phyloP scores from a whole-genome alignment of 2,113 vertebrate genomes.

The Dipodomys stephensi region DNA sequence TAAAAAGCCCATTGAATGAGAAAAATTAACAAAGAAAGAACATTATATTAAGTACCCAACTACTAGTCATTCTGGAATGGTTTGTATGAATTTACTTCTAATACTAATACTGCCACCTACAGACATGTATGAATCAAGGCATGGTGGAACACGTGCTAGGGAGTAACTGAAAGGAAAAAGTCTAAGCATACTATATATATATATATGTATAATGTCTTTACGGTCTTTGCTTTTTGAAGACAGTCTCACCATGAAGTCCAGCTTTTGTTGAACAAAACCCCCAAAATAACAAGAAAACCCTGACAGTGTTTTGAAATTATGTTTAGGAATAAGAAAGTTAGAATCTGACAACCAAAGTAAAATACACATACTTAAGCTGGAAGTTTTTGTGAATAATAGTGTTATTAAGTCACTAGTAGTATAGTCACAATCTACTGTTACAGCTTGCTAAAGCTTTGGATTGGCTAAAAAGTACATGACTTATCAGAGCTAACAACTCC shows the following conservation, averaged over 20 bases:
- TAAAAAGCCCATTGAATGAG: constrained; percentile 45
- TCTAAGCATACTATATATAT: not conserved
- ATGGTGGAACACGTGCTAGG: not conserved
- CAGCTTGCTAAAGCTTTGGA: not conserved
- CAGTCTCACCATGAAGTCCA: not conserved
- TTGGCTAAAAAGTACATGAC: not conserved
- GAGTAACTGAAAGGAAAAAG: constrained; percentile 43
- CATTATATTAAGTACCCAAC: constrained; percentile 32
- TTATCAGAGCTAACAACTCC: not conserved
- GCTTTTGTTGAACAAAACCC: not conserved
- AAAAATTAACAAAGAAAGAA: constrained; percentile 57
- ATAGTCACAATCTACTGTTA: not conserved
- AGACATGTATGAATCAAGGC: constrained; percentile 19
- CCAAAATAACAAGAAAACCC: not conserved
- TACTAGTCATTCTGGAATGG: constrained; percentile 40
- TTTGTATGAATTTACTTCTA: constrained; percentile 52
- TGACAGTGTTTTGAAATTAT: constrained; percentile 33
- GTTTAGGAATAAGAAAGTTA: constrained; percentile 41
- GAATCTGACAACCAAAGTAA: constrained; percentile 28
- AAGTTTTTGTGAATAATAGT: constrained; percentile 41
- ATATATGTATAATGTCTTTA: not conserved
- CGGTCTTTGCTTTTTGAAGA: not conserved
- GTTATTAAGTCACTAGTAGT: not conserved
- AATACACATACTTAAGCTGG: constrained; percentile 17
- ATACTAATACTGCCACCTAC: constrained; percentile 57